phyloP scores from a whole-genome alignment of 2,797 vertebrate genomes.

The Melanotaenia nigrans region DNA sequence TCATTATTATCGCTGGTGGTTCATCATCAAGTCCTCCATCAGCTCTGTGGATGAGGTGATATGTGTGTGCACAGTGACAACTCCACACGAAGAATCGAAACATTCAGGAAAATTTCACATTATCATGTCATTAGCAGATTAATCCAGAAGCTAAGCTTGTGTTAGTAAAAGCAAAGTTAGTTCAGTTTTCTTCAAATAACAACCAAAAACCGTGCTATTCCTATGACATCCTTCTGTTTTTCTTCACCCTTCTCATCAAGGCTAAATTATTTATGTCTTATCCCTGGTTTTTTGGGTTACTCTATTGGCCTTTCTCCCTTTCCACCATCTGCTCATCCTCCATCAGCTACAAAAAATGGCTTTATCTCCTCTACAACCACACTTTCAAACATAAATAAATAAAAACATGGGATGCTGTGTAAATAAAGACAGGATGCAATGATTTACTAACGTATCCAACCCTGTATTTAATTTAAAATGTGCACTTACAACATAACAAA shows the following conservation, averaged over 20 bases:
- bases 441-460: neutral
- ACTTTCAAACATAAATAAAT: neutral
- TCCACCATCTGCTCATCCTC: slow-evolving; percentile 20
- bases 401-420: neutral
- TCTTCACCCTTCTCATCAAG: slow-evolving; percentile 11
- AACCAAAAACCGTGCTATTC: neutral
- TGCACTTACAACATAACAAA: neutral
- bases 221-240: slow-evolving; percentile 3
- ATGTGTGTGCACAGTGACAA: slow-evolving; percentile 39
- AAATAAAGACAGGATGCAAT: neutral
- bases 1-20: neutral
- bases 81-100: neutral
- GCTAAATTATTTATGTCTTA: slow-evolving; percentile 12
- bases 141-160: neutral
- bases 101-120: slow-evolving; percentile 11
- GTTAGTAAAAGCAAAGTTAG: neutral
- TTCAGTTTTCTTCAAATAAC: neutral
- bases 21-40: slow-evolving; percentile 1
- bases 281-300: neutral
- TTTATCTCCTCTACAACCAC: neutral
- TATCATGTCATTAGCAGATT: slow-evolving; percentile 12
- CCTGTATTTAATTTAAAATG: neutral
- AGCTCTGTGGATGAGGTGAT: neutral
- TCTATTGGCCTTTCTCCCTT: slow-evolving; percentile 15
- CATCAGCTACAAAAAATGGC: slow-evolving; percentile 2